Evolutionary conservation across 2,888 invertebrate genomes (phyloP).

Genomic region (Schizotus pectinicornis): DNA sequence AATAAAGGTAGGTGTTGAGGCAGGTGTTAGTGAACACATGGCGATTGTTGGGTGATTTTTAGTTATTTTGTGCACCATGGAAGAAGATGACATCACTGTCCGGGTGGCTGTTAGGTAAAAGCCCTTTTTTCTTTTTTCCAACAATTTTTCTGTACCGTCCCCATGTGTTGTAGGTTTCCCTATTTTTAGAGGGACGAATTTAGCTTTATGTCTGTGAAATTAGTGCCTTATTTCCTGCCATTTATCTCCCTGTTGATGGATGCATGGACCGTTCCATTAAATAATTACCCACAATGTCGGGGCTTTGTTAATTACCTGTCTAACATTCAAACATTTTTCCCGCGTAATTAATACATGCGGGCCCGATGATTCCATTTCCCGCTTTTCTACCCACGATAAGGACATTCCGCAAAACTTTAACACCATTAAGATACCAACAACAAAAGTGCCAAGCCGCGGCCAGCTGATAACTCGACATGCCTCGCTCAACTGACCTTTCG

Average conservation of each 20-base stretch:
- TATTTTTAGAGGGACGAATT: constrained; percentile 35
- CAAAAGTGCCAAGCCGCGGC: too few species aligned
- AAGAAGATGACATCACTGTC: constrained; percentile 71
- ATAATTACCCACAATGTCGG: too few species aligned
- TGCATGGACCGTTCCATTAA: too few species aligned
- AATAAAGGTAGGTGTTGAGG: constrained; percentile 48
- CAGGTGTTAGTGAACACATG: constrained; percentile 40
- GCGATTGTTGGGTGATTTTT: constrained; percentile 38
- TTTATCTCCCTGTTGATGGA: constrained; percentile 10
- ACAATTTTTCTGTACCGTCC: constrained; percentile 5
- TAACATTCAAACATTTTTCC: too few species aligned
- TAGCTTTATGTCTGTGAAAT: constrained; percentile 32
- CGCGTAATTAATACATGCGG: too few species aligned
- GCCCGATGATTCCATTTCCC: too few species aligned
- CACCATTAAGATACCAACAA: too few species aligned
- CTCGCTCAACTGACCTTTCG: too few species aligned
- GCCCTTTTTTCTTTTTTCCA: constrained; percentile 15
- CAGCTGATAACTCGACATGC: too few species aligned
- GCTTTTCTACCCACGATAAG: neutral
- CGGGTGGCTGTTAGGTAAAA: constrained; percentile 72
- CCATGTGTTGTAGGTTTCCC: constrained; percentile 30
- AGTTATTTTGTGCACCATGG: constrained; percentile 56
- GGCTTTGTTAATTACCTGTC: too few species aligned
- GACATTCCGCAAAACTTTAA: too few species aligned
- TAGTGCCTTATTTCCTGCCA: constrained; percentile 33